These are phyloP conservation scores for Aplysina aerophoba DNA, from an alignment of 37 sponge, comb jelly and placozoan genomes.

Conservation along the genomic window DNA sequence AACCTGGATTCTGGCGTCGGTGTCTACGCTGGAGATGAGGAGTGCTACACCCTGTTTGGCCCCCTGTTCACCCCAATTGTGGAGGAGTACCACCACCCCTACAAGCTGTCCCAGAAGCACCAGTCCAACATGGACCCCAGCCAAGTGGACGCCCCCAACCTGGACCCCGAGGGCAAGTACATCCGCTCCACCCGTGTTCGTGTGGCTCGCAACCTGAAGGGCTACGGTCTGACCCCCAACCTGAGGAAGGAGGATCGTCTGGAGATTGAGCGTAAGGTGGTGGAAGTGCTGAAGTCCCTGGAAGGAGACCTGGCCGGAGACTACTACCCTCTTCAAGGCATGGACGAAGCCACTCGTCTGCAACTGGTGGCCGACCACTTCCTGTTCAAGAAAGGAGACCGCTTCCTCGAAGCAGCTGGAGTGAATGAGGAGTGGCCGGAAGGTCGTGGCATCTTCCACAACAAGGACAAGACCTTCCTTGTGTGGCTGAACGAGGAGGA, in stretches of 20 bases:
- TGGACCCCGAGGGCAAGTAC: conserved; percentile 43
- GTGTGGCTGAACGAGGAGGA: conserved; percentile 81
- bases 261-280: conserved; percentile 39
- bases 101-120: conserved; percentile 34
- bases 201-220: conserved; percentile 49
- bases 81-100: conserved; percentile 37
- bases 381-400: conserved; percentile 74
- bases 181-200: conserved; percentile 46
- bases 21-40: conserved; percentile 39
- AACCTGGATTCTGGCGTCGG: conserved; percentile 39
- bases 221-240: conserved; percentile 41
- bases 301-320: conserved; percentile 53
- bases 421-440: conserved; percentile 88
- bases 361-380: conserved; percentile 82
- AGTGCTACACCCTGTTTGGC: conserved; percentile 44
- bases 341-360: conserved; percentile 60
- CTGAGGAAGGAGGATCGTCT: conserved; percentile 41
- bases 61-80: conserved; percentile 21
- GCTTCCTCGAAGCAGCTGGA: conserved; percentile 72
- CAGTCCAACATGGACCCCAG: conserved; percentile 36
- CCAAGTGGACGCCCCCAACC: conserved; percentile 42
- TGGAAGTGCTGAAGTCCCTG: conserved; percentile 44
- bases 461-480: conserved; percentile 73
- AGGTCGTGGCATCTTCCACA: conserved; percentile 75
- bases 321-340: conserved; percentile 72